Evolutionary conservation across 2,113 vertebrate species (phyloP).

Genomic region (Myxocyprinus asiaticus): DNA sequence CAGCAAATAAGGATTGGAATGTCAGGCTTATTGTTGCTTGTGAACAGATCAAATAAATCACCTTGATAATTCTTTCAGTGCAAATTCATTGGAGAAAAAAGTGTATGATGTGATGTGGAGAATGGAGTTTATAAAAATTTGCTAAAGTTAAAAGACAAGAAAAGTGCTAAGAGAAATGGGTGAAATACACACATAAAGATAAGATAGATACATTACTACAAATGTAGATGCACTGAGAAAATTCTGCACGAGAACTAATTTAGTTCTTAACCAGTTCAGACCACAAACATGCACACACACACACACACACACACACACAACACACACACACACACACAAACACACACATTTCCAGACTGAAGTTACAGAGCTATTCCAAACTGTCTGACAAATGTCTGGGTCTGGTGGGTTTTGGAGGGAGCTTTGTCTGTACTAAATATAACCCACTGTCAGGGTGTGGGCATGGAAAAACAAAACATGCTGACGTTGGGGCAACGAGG

Average conservation of each 20-base stretch:
- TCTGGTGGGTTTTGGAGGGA: slow-evolving; percentile 43
- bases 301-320: background rate
- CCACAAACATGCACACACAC: no score
- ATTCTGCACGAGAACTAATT: background rate
- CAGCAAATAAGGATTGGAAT: no score
- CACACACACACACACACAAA: slow-evolving; percentile 3
- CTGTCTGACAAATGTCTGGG: slow-evolving; percentile 54
- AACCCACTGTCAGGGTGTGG: slow-evolving; percentile 47
- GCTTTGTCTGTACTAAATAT: slow-evolving; percentile 49
- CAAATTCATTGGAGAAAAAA: no score
- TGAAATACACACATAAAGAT: background rate
- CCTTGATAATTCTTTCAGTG: no score
- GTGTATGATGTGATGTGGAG: no score
- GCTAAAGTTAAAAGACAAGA: no score
- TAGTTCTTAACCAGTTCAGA: background rate
- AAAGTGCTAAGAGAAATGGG: background rate
- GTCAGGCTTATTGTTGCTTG: no score
- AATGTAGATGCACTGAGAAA: background rate
- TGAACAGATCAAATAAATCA: no score
- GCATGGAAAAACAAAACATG: slow-evolving; percentile 49
- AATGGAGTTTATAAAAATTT: no score
- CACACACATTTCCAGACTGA: slow-evolving; percentile 38
- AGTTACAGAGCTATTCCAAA: slow-evolving; percentile 48
- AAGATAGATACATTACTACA: background rate
- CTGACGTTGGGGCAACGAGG: slow-evolving; percentile 44